Evolutionary conservation across 1,140 invertebrate species (phyloP), one percentile per base, ranked within the genome.

Genomic region (Drosophila sp.): DNA sequence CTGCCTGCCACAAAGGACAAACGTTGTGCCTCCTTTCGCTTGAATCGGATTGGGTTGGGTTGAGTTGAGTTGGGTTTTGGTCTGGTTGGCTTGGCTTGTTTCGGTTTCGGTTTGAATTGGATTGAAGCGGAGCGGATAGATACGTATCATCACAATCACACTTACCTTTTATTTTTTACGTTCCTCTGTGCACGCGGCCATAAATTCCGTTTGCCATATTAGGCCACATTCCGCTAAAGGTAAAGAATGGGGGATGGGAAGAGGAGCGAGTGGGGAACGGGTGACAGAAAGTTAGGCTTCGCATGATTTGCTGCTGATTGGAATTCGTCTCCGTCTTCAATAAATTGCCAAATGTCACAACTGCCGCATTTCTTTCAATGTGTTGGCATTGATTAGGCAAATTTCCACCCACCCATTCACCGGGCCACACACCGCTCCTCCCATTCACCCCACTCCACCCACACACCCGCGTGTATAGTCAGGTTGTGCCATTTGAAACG

Each of bases 81-180:
- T 35, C 10, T 6, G 33, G 7, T 35, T 35, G 35, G 35, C 27
- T 63, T n/a, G 62, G 62, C 58, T 72, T 56, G 29, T 55, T 55
- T 55, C 40, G 41, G 17, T 44, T 44, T 23, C 17, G 27, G 25
- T 30, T 8, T 27, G 56, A 38, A 38, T 27, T 35, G 32, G 10
- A 32, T 23, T 41, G 54, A 41, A 40, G 10, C 47, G 64, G 68
- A 79, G 87, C 64, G 74, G 66, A 81, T 58, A 80, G 84, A 83
- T 87, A 58, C 33, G 56, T 35, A 58, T 58, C 56, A 35, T 32
- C 27, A 40, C 32, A 32, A 57, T 89, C 84, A 89, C 84, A 89
- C 84, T 89, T 89, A 89, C 85, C 84, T 89, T 89, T 89, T 89
- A 89, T 78, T 89, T 89, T 84, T 89, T 80, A 89, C 69, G 70